Evolutionary conservation across 2,888 invertebrate genomes (phyloP), one percentile per base, ranked within the genome.

Genomic region (Metacarcinus magister): DNA sequence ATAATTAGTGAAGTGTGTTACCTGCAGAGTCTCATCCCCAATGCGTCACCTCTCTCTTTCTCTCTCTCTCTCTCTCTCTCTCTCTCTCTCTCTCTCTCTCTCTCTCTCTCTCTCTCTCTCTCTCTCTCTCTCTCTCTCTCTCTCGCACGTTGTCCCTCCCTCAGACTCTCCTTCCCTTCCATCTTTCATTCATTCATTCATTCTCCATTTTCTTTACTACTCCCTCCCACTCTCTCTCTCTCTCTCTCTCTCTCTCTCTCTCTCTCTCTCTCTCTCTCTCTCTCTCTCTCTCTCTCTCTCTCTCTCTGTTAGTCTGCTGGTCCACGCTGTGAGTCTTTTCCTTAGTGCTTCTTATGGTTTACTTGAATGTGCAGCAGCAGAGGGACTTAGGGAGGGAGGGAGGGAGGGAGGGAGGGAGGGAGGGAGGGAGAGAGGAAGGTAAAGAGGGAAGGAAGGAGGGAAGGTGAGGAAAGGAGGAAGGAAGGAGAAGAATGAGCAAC

Each of bases 51-150:
- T 32, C 32, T 32, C 75, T n/a, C 82, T 82, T 7, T 82, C 82
- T 82, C 82, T 32, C 82, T 32, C 4, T 32, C 32, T 82, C 82
- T 82, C 82, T 82, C 82, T 82, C 82, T 82, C 82, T 82, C 82
- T 92, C 92, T 92, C 32, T 82, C 82, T 82, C 82, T 82, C 82
- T 82, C 82, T 82, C 82, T 82, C 82, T 82, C 82, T 82, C 82
- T 92, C 92, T 92, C 32, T 91, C 67, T 32, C 67, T 67, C 67
- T 67, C 67, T 67, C 67, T 67, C 67, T 67, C 67, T 46, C 44
- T 92, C 92, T 46, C 23, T 44, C 46, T 92, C 44, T 10, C 46
- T 16, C n/a, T 44, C 46, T 46, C 13, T 46, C 46, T 46, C 44
- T 19, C 46, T 46, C 28, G 4, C 28, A 3, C n/a, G 3, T 4